Percentiles rank a stretch among this genome's conserved stretches.
phyloP scores from a whole-genome alignment of 1,140 invertebrate genomes.

The Condylostylus longicornis region DNA sequence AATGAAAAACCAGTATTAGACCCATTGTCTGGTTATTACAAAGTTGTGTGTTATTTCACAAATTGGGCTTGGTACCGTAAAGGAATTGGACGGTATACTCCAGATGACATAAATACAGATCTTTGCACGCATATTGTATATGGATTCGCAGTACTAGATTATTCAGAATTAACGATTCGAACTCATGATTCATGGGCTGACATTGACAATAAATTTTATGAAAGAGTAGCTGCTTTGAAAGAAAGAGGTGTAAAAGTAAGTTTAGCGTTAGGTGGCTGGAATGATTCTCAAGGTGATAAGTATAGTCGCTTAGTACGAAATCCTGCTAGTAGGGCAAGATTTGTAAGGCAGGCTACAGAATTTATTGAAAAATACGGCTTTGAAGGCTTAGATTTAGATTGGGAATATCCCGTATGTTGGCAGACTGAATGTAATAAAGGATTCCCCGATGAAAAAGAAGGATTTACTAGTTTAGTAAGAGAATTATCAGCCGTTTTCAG shows the following conservation, averaged over 20 bases:
- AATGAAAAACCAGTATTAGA: slow-evolving; percentile 28
- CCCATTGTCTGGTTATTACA: slow-evolving; percentile 39
- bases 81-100: slow-evolving; percentile 62
- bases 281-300: slow-evolving; percentile 72
- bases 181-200: slow-evolving; percentile 82
- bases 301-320: slow-evolving; percentile 69
- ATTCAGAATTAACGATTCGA: slow-evolving; percentile 56
- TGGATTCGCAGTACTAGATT: slow-evolving; percentile 76
- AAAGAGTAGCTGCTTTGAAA: slow-evolving; percentile 62
- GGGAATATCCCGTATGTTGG: slow-evolving; percentile 65
- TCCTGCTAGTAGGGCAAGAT: slow-evolving; percentile 49
- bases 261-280: slow-evolving; percentile 78
- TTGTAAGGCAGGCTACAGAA: slow-evolving; percentile 55
- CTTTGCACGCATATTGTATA: slow-evolving; percentile 86
- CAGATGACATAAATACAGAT: slow-evolving; percentile 69
- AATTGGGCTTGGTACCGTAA: slow-evolving; percentile 90
- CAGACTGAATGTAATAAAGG: slow-evolving; percentile 69
- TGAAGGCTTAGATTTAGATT: slow-evolving; percentile 76
- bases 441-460: slow-evolving; percentile 63
- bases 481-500: slow-evolving; percentile 61
- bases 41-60: slow-evolving; percentile 83
- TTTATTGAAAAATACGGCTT: slow-evolving; percentile 73
- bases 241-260: slow-evolving; percentile 66
- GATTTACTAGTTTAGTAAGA: slow-evolving; percentile 52
- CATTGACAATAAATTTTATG: slow-evolving; percentile 73